Evolutionary conservation across 2,797 vertebrate species (phyloP).

Genomic region (Esox lucius): DNA sequence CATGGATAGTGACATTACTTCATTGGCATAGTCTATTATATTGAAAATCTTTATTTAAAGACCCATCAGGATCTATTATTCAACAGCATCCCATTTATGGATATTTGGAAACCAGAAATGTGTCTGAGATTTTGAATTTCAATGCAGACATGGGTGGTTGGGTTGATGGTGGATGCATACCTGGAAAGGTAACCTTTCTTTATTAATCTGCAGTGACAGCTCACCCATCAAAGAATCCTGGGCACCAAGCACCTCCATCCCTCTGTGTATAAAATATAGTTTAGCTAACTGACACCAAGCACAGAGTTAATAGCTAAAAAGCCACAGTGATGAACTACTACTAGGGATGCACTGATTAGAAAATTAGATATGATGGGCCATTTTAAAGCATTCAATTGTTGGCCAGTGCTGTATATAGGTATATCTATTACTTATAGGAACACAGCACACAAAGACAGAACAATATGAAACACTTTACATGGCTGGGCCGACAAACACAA

Average conservation of each 20-base stretch:
- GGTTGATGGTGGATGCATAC: constrained; percentile 42
- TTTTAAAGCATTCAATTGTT: too few species aligned
- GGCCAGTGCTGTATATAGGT: too few species aligned
- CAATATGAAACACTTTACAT: constrained; percentile 1
- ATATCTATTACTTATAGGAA: too few species aligned
- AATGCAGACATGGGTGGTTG: not conserved
- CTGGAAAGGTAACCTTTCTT: constrained; percentile 70
- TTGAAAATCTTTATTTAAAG: not conserved
- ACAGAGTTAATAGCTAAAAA: not conserved
- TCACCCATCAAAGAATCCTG: constrained; percentile 61
- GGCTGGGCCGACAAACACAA: not conserved
- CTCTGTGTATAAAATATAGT: constrained; percentile 44
- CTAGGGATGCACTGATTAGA: too few species aligned
- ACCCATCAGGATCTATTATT: not conserved
- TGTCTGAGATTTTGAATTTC: not conserved
- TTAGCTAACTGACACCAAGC: not conserved
- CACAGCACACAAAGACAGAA: not conserved
- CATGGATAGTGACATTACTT: not conserved
- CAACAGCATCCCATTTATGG: not conserved
- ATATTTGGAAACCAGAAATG: not conserved
- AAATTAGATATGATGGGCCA: too few species aligned
- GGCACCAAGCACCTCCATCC: constrained; percentile 51
- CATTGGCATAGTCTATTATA: not conserved
- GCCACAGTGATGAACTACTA: not conserved
- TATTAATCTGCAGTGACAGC: constrained; percentile 53